Evolutionary conservation across 2,888 invertebrate species (phyloP), one percentile per base, ranked within the genome.

Genomic region (Brachylomia viminalis): DNA sequence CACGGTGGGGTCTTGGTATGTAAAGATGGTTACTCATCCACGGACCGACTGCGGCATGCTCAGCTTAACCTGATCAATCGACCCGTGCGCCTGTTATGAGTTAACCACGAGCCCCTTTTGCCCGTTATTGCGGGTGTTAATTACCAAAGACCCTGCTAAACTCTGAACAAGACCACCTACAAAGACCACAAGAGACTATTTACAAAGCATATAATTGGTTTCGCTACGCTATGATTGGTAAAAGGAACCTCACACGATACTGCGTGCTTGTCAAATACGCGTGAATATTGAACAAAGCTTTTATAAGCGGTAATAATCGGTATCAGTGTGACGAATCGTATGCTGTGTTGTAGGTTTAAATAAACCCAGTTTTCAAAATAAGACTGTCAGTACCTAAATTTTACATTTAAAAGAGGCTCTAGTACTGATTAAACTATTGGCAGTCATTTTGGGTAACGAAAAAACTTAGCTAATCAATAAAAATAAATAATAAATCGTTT

Each of bases 231-330:
- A 67, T 52, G 5, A 66, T 27, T 42, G 1, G 13, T 6, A 54
- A 72, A 49, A 5, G 10, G 8, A n/a, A 72, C 56, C 33, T n/a
- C 56, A 33, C 56, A 27, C 33, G 1, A 20, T 49, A 33, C 23
- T 8, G 17, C n/a, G 1, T n/a, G 33, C 70, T 27, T 54, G 68
- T n/a, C 71, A 15, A 58, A 58, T 27, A 15, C 4, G 33, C 72
- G 71, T 58, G 47, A 58, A 33, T 6, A 58, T 52, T 58, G 45
- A 1, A 72, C 71, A 58, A 47, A 73, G 71, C 23, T 33, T 17
- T 8, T 8, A 45, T n/a, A 30, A n/a, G 45, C 45, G 56, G 27
- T 15, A 3, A 11, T 54, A 56, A 72, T 59, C 5, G 23, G 8
- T 58, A 58, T 33, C 2, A 23, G n/a, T n/a, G 42, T 52, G 42